These are phyloP conservation scores for Ibycter americanus DNA, from an alignment of 2,797 vertebrate genomes.

Conservation along the genomic window DNA sequence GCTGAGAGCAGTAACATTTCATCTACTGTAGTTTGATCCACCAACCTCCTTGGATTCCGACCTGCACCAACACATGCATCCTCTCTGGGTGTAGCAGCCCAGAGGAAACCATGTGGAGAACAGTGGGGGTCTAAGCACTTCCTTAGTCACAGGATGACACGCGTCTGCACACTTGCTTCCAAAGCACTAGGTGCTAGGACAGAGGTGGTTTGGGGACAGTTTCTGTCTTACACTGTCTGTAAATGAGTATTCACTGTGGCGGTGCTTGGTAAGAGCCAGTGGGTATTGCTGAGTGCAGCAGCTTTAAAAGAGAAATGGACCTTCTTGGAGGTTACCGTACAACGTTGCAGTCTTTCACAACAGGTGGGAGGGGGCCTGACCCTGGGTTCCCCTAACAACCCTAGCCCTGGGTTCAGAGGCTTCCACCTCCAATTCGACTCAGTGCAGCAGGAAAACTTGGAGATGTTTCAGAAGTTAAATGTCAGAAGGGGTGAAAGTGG, in stretches of 20 bases:
- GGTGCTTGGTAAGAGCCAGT: background rate
- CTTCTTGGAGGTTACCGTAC: background rate
- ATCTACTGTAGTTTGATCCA: background rate
- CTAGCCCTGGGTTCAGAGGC: background rate
- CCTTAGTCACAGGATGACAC: background rate
- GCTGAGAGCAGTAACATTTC: background rate
- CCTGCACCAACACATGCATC: background rate
- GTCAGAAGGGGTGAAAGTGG: background rate
- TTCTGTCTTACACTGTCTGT: background rate
- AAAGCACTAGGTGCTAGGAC: background rate
- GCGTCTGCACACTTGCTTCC: background rate
- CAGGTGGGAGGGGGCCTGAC: fast-evolving
- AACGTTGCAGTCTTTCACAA: background rate
- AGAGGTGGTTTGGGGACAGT: background rate
- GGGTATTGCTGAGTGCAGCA: background rate
- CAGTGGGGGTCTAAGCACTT: background rate
- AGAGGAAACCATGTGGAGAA: background rate
- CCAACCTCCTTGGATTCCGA: background rate
- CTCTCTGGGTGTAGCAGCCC: background rate
- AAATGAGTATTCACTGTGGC: background rate
- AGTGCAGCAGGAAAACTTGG: background rate
- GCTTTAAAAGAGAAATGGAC: background rate
- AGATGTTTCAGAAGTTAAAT: background rate
- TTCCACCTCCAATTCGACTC: background rate
- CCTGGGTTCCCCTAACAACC: background rate